Conservation (phyloP, 2,113 vertebrate species). For the Hydrochoerus hydrochaeris region DNA sequence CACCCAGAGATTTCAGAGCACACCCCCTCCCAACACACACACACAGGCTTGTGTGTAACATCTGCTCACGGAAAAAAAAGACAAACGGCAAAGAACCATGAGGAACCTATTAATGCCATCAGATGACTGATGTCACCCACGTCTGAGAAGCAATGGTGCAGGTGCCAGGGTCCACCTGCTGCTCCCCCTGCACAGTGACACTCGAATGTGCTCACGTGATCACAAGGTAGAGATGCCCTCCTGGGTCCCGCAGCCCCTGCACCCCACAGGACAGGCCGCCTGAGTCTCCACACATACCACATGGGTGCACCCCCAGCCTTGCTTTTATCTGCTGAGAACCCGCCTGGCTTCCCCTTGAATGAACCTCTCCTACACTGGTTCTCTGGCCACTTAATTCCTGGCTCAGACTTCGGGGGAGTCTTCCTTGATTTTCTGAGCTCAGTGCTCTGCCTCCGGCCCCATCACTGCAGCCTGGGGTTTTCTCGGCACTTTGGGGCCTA, state of each 20-base stretch:
- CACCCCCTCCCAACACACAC: neutral
- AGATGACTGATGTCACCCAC: neutral
- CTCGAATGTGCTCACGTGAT: neutral
- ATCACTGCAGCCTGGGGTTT: neutral
- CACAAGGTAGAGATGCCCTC: neutral
- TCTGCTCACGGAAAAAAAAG: neutral
- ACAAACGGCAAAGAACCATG: neutral
- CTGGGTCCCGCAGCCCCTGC: neutral
- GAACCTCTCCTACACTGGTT: neutral
- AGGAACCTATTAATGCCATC: accelerated
- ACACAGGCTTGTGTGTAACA: neutral
- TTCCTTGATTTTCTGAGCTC: neutral
- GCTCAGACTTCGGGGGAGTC: neutral
- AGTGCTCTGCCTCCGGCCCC: neutral
- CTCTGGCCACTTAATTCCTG: neutral
- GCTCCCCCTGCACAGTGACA: too few relatives aligned
- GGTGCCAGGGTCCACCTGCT: neutral
- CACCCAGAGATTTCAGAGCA: neutral
- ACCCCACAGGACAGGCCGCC: neutral
- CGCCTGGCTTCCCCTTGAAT: neutral
- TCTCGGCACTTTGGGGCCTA: neutral
- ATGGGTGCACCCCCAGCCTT: neutral
- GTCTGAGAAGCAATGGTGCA: too few relatives aligned
- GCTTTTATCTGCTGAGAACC: neutral
- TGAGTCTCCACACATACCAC: neutral